Conservation (phyloP, 2,797 vertebrate genomes). For the Tachyglossus aculeatus region DNA sequence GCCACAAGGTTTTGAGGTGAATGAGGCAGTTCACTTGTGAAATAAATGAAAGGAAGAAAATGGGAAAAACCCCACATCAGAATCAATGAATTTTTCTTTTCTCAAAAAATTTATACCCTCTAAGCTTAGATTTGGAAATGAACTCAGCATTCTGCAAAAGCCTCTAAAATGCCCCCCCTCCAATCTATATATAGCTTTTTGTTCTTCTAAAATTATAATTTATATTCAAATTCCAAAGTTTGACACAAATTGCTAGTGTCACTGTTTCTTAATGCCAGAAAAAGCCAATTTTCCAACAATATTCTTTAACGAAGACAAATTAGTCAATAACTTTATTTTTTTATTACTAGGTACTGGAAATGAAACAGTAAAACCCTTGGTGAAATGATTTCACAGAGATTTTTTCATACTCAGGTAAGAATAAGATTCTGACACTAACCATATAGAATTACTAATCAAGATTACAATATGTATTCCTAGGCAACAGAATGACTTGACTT, state of each 20-base stretch:
- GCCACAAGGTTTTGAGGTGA: constrained; percentile 91
- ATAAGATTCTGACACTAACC: constrained; percentile 57
- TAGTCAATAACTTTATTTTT: constrained; percentile 41
- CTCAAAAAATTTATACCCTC: neutral
- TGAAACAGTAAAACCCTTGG: constrained; percentile 20
- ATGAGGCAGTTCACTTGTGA: constrained; percentile 88
- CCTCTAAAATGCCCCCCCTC: neutral
- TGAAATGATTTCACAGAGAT: constrained; percentile 29
- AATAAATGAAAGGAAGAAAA: neutral
- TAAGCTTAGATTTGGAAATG: neutral
- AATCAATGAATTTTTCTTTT: neutral
- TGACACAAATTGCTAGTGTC: constrained; percentile 31
- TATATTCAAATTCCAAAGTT: constrained; percentile 8
- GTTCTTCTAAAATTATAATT: neutral
- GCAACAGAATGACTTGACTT: constrained; percentile 36
- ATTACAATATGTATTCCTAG: constrained; percentile 41
- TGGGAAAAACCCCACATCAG: neutral
- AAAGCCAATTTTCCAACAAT: constrained; percentile 10
- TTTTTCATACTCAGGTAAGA: constrained; percentile 60
- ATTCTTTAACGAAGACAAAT: constrained; percentile 42
- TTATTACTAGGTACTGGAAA: constrained; percentile 5
- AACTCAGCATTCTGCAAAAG: no score
- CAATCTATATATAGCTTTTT: neutral
- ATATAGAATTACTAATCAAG: constrained; percentile 32
- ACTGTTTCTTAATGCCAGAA: neutral